Evolutionary conservation across 35 echinoderm and acorn worm species (phyloP).

Genomic region (Apostichopus parvimensis): DNA sequence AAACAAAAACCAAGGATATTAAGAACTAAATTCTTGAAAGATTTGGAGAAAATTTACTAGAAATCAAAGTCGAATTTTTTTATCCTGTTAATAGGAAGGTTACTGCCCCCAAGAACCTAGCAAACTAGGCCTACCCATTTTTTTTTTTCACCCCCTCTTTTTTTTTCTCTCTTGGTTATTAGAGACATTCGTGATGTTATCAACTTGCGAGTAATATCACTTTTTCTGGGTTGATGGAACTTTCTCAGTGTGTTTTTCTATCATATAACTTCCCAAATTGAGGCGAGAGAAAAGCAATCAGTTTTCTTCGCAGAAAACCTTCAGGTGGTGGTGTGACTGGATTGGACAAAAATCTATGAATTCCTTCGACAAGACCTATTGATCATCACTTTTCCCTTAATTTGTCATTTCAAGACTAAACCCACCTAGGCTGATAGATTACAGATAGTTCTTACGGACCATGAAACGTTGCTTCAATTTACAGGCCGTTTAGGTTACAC

Average conservation of each 20-base stretch:
- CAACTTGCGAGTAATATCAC: not conserved
- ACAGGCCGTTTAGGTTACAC: conserved; percentile 3
- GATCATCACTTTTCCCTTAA: conserved; percentile 7
- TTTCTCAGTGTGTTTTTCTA: not conserved
- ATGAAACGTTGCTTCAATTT: conserved; percentile 36
- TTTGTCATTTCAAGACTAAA: conserved; percentile 6
- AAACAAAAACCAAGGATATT: too few species aligned
- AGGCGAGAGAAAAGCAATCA: not conserved
- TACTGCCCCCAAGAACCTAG: not conserved
- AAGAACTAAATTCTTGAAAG: too few species aligned
- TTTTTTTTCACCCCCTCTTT: too few species aligned
- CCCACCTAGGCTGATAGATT: not conserved
- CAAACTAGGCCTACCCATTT: too few species aligned
- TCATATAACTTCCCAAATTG: not conserved
- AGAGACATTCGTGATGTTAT: not conserved
- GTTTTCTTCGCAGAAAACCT: not conserved
- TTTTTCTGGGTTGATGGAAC: not conserved
- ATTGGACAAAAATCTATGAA: not conserved
- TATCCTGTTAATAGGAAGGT: not conserved
- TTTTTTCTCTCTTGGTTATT: too few species aligned
- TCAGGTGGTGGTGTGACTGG: not conserved
- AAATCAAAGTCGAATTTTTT: too few species aligned
- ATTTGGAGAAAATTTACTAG: too few species aligned
- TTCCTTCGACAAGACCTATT: not conserved
- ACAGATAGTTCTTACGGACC: not conserved